Percentiles rank a stretch among this genome's conserved stretches.
These are phyloP conservation scores for Pterocles burchelli DNA, from an alignment of 2,113 vertebrate genomes.

Conservation along the genomic window DNA sequence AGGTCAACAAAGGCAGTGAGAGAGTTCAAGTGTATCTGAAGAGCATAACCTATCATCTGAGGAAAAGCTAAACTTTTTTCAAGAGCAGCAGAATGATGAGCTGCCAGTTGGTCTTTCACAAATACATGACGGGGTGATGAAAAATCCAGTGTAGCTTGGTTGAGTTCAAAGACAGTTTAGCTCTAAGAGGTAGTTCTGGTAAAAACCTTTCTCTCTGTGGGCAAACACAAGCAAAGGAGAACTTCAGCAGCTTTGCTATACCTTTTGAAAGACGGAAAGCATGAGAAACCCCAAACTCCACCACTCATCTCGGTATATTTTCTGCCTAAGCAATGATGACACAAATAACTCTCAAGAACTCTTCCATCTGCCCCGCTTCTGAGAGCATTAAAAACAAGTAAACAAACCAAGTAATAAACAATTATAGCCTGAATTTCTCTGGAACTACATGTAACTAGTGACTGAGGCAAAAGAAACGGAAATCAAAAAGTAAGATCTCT, in stretches of 20 bases:
- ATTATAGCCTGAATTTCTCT: neutral
- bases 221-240: neutral
- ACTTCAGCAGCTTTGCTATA: neutral
- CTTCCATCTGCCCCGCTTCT: neutral
- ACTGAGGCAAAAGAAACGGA: constrained; percentile 1
- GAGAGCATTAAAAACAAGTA: neutral
- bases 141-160: neutral
- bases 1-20: neutral
- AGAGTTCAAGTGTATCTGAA: neutral
- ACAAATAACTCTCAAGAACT: neutral
- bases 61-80: neutral
- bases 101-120: neutral
- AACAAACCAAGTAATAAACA: constrained; percentile 24
- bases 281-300: neutral
- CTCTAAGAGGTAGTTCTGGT: neutral
- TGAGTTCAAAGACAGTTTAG: neutral
- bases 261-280: neutral
- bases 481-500: neutral
- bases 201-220: neutral
- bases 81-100: neutral
- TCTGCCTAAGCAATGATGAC: neutral
- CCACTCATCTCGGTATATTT: neutral
- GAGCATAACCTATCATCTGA: neutral
- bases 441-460: neutral
- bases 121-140: neutral